Conservation (phyloP, 1,140 invertebrate genomes). For the Eumeta japonica region DNA sequence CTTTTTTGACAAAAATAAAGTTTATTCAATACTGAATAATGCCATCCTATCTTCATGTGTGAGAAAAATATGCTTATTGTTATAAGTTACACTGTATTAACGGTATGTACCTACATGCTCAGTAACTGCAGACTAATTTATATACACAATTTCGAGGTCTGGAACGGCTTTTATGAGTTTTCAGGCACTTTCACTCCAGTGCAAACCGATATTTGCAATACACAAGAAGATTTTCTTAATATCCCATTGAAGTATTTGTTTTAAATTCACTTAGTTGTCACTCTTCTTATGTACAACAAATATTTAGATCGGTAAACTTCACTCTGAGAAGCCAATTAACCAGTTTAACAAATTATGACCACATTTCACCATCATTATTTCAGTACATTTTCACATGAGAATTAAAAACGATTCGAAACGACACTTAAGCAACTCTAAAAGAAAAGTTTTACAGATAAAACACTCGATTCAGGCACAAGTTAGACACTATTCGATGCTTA, state of each 20-base stretch:
- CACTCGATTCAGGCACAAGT: too few relatives aligned
- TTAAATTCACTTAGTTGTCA: too few relatives aligned
- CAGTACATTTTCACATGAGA: too few relatives aligned
- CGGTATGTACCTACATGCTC: too few relatives aligned
- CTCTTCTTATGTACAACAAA: constrained; percentile 37
- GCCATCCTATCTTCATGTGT: constrained; percentile 53
- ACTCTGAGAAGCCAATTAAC: constrained; percentile 35
- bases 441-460: too few relatives aligned
- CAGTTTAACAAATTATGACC: constrained; percentile 23
- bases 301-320: constrained; percentile 29
- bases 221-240: constrained; percentile 23
- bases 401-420: too few relatives aligned
- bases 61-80: too few relatives aligned
- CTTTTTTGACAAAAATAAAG: constrained; percentile 46
- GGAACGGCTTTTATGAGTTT: constrained; percentile 53
- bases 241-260: constrained; percentile 2
- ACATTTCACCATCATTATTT: constrained; percentile 23
- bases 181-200: constrained; percentile 55
- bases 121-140: too few relatives aligned
- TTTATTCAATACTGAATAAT: constrained; percentile 54
- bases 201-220: constrained; percentile 47
- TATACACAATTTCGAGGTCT: constrained; percentile 56
- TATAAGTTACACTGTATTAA: too few relatives aligned
- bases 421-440: too few relatives aligned
- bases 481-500: too few relatives aligned